Evolutionary conservation across 2,113 vertebrate species (phyloP).

Genomic region (Boleophthalmus pectinirostris): DNA sequence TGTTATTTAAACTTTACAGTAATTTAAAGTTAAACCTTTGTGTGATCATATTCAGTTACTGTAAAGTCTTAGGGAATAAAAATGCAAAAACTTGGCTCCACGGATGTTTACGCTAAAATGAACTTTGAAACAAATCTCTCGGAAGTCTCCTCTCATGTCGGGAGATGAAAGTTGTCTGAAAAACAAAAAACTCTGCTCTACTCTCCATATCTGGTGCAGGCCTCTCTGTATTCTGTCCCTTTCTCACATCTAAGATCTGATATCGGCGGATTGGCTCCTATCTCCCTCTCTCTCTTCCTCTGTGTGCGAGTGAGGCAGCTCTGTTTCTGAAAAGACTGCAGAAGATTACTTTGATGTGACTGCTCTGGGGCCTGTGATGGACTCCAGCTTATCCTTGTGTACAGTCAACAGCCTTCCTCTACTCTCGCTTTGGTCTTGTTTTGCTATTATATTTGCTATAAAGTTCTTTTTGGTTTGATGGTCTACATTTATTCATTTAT

Average conservation of each 20-base stretch:
- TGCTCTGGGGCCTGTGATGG: conserved; percentile 40
- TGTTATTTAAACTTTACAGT: no score
- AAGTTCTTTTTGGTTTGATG: not conserved
- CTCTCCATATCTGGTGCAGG: conserved; percentile 25
- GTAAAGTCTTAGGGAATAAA: no score
- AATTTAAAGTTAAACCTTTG: no score
- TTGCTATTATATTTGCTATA: not conserved
- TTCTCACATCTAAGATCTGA: conserved; percentile 56
- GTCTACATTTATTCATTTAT: not conserved
- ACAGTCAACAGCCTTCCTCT: conserved; percentile 21
- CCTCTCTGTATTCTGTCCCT: conserved; percentile 60
- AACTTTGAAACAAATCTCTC: no score
- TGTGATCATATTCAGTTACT: no score
- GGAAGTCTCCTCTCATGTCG: conserved; percentile 18
- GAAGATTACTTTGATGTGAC: conserved; percentile 60
- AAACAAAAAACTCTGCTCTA: conserved; percentile 24
- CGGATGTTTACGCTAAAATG: no score
- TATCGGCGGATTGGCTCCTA: conserved; percentile 61
- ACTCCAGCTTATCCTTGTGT: conserved; percentile 30
- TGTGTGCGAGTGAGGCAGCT: conserved; percentile 47
- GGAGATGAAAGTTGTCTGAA: conserved; percentile 32
- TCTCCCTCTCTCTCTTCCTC: conserved; percentile 51
- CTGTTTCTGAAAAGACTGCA: conserved; percentile 53
- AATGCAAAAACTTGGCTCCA: no score
- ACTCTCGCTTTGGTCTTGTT: conserved; percentile 21